These are phyloP conservation scores for Bombus superbus DNA, from an alignment of 1,140 invertebrate species.

Conservation along the genomic window DNA sequence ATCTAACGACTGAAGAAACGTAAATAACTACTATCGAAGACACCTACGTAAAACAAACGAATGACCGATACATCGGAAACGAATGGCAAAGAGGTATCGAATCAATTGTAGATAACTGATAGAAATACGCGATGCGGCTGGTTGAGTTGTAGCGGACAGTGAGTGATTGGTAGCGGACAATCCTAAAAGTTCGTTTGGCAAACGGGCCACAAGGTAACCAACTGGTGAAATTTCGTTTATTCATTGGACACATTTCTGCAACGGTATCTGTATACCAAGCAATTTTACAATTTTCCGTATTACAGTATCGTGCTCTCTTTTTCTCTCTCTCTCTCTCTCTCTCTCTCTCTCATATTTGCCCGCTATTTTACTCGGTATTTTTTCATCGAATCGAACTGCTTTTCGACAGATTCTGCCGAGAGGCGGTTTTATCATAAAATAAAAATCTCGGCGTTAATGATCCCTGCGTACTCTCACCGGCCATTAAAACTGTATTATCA, in stretches of 20 bases:
- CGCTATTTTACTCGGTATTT: background rate
- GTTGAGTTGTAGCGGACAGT: slow-evolving; percentile 68
- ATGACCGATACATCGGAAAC: slow-evolving; percentile 59
- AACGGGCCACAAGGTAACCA: slow-evolving; percentile 42
- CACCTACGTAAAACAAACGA: slow-evolving; percentile 29
- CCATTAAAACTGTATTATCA: background rate
- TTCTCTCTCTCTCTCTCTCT: too few species aligned
- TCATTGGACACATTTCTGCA: slow-evolving; percentile 41
- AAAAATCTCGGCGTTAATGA: background rate
- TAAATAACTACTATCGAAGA: slow-evolving; percentile 45
- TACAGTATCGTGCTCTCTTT: background rate
- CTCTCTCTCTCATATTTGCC: background rate
- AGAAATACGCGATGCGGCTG: slow-evolving; percentile 65
- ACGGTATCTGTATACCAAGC: slow-evolving; percentile 5
- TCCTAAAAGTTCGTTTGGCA: slow-evolving; percentile 49
- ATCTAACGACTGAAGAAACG: background rate
- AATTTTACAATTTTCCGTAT: slow-evolving; percentile 29
- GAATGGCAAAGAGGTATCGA: slow-evolving; percentile 59
- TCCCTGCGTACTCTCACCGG: background rate
- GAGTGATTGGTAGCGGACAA: slow-evolving; percentile 65
- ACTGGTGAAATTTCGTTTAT: slow-evolving; percentile 54
- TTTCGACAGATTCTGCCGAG: background rate
- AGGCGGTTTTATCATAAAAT: background rate
- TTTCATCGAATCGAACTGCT: background rate
- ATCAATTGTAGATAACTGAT: slow-evolving; percentile 66